Percentiles rank a stretch among this genome's conserved stretches.
phyloP scores from a whole-genome alignment of 1,140 invertebrate species.

The Drosophila parvula region DNA sequence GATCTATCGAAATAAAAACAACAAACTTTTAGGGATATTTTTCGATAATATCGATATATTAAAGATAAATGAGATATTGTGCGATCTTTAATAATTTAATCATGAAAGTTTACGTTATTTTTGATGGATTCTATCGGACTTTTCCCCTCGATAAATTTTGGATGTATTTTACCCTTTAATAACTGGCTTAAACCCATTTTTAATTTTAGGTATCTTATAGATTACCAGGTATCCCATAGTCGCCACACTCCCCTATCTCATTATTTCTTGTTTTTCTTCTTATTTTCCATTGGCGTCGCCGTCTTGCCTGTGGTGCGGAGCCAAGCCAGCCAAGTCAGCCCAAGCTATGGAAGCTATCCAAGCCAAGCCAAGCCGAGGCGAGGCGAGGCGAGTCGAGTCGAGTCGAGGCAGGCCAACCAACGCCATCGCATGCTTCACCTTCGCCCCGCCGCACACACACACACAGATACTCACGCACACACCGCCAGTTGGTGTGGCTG shows the following conservation, averaged over 20 bases:
- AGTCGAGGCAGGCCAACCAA: constrained; percentile 54
- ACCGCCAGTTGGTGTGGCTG: constrained; percentile 64
- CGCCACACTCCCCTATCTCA: neutral
- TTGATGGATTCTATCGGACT: neutral
- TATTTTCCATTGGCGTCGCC: constrained; percentile 51
- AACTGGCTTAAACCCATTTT: too few relatives aligned
- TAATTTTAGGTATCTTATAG: too few relatives aligned
- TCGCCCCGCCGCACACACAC: constrained; percentile 69
- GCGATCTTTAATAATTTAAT: too few relatives aligned
- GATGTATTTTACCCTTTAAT: neutral
- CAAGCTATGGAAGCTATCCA: constrained; percentile 45
- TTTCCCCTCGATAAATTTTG: neutral
- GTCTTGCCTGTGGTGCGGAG: constrained; percentile 67
- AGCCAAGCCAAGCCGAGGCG: constrained; percentile 43
- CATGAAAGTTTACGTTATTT: too few relatives aligned
- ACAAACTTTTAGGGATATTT: too few relatives aligned
- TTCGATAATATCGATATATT: too few relatives aligned
- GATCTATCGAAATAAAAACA: too few relatives aligned
- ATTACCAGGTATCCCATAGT: neutral
- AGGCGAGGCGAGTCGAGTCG: constrained; percentile 35
- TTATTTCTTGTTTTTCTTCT: constrained; percentile 40
- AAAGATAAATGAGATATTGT: too few relatives aligned
- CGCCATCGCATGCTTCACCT: constrained; percentile 79
- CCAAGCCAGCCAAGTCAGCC: constrained; percentile 21
- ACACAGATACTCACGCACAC: constrained; percentile 29